Base-by-base conservation (phyloP, 1,140 invertebrate genomes). In the Solenopsis fugax region DNA sequence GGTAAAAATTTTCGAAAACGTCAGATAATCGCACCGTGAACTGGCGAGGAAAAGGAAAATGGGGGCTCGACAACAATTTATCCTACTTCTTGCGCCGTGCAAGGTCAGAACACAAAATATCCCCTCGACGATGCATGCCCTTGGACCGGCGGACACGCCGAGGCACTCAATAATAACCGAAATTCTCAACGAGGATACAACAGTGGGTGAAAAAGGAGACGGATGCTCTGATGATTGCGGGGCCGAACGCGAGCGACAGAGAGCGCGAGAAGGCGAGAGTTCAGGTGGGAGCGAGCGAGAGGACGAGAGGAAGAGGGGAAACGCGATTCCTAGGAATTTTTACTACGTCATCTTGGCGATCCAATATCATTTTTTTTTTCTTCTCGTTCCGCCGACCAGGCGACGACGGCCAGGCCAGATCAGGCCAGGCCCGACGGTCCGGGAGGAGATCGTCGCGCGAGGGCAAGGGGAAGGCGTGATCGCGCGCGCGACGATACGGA, bases 341-440 rank as follows among this genome's bases (percentile, higher is more conserved):
- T 37, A 72, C 85, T 82, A 87, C 77, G 76, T 82, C 85, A 87
- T 87, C 85, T 72, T 87, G 78, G 65, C 48, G 77, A 84, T 60
- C 85, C 45, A 65, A 87, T 72, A 77, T 86, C 64, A 67, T 80
- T 69, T 72, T 82, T 18, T 52, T 69, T 60, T 24, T 5, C 41
- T 65, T 34, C 16, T 7, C 29, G 16, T 34, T 16, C 24, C 24
- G 7, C 29, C 29, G 29, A 29, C 29, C 29, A 29, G 29, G 29
- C 29, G 29, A 29, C 29, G 29, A 29, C 29, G 29, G 29, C 29
- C 29, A 29, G 29, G 29, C 29, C 29, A 29, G 29, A 2, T 2
- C 29, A 29, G 29, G 29, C 29, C 29, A 29, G 2, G 29, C 29
- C 29, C 29, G 29, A 29, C 29, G 29, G 29, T 29, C 48, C 21